Percentiles rank a stretch among this genome's conserved stretches.
Evolutionary conservation across 2,888 invertebrate genomes (phyloP).

Genomic region (Scelioninae gen. 1): DNA sequence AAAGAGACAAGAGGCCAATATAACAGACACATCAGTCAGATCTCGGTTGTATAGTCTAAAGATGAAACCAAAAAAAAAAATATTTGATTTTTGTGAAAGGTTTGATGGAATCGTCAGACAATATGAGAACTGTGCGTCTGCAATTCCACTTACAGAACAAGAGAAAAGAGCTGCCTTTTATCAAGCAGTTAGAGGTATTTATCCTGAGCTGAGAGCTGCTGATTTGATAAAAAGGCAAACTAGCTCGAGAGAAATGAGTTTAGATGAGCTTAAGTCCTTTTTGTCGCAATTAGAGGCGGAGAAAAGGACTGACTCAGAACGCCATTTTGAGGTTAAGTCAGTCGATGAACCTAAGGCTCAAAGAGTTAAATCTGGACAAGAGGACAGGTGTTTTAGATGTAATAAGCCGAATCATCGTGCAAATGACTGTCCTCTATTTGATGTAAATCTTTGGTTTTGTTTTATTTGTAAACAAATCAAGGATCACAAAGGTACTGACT

Average conservation of each 20-base stretch:
- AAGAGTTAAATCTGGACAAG: not conserved
- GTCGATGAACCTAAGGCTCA: not conserved
- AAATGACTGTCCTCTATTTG: not conserved
- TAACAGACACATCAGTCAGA: conserved; percentile 63
- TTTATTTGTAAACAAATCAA: not conserved
- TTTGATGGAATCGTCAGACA: conserved; percentile 67
- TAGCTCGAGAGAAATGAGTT: conserved; percentile 38
- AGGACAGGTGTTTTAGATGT: not conserved
- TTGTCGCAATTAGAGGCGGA: conserved; percentile 2
- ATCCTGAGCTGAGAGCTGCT: conserved; percentile 53
- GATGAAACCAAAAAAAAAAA: conserved; percentile 61
- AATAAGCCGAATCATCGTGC: not conserved
- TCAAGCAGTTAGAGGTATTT: conserved; percentile 47
- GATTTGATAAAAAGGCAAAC: conserved; percentile 56
- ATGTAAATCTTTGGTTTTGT: not conserved
- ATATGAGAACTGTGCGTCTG: conserved; percentile 54
- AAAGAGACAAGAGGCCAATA: conserved; percentile 54
- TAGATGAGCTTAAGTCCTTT: conserved; percentile 6
- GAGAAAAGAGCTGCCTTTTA: conserved; percentile 66
- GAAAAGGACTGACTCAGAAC: not conserved
- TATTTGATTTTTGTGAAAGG: conserved; percentile 63
- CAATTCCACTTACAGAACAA: conserved; percentile 59
- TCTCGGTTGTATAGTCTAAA: conserved; percentile 55
- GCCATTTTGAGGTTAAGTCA: no score
- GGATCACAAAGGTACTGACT: conserved; percentile 1